Base-by-base conservation (phyloP, 2,888 invertebrate genomes). In the Phalera bucephala region DNA sequence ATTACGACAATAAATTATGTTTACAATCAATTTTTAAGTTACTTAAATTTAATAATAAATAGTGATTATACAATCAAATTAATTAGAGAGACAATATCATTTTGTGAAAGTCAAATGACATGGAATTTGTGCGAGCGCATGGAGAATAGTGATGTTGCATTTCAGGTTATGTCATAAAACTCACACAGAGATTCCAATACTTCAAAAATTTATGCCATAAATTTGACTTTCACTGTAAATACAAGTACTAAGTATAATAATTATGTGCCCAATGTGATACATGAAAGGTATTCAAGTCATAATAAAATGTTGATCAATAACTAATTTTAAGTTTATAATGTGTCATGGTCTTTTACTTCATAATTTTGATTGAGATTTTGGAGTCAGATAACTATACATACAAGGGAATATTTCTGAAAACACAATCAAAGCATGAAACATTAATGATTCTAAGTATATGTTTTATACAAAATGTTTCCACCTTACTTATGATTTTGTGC, bases 31-130 rank as follows among this genome's bases (percentile, higher is more conserved):
- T 80, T 78, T 79, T 86, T 82, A 84, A 79, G 70, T 86, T 86
- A 88, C 86, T 85, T 87, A 87, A 83, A 82, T 83, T 67, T 86
- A 82, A 81, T 81, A 87, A 88, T 88, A 88, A 88, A 87, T 88
- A 88, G 82, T 72, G 65, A 87, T 85, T 86, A 88, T 79, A 85
- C 69, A 79, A 80, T 77, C 70, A 85, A 87, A 76, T 69, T 59
- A 80, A 77, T 78, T 77, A 88, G 84, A 87, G 85, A 87, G 86
- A 80, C 85, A 85, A 87, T 86, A 88, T 86, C 79, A 80, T 74
- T 64, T 38, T 59, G 79, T 80, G 73, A 80, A 81, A 77, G 80
- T 76, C 77, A 76, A 80, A 74, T 34, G 13, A 56, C 40, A 36
- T 54, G 52, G 59, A 56, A 52, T 55, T 54, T 64, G 67, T 63